A percentile compares a stretch with the other conserved stretches of the same genome.
These are phyloP conservation scores for Xanthostigma xanthostigma DNA, from an alignment of 2,888 invertebrate genomes.

Conservation along the genomic window DNA sequence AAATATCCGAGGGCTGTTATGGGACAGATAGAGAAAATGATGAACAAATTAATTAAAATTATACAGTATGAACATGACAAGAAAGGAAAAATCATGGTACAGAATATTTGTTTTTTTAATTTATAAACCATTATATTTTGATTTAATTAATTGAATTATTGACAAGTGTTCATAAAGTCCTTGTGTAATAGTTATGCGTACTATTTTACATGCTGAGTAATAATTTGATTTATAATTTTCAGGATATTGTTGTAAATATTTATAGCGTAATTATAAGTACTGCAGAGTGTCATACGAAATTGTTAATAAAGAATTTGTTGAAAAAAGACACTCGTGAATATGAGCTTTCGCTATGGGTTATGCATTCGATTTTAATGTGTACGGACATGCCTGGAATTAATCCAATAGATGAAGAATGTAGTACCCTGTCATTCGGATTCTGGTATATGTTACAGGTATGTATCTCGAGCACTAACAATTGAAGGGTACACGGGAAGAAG, in stretches of 20 bases:
- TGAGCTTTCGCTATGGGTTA: constrained; percentile 41
- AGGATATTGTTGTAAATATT: constrained; percentile 55
- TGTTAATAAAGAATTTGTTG: constrained; percentile 35
- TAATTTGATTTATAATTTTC: constrained; percentile 14
- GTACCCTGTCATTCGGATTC: constrained; percentile 73
- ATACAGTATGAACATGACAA: constrained; percentile 31
- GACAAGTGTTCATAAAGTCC: too few relatives aligned
- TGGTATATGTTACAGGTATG: constrained; percentile 82
- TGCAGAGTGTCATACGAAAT: constrained; percentile 52
- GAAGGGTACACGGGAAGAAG: too few relatives aligned
- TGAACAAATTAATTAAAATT: constrained; percentile 39
- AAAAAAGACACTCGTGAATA: constrained; percentile 33
- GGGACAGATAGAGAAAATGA: constrained; percentile 40
- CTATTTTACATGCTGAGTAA: background rate
- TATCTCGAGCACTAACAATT: constrained; percentile 8
- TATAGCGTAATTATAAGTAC: constrained; percentile 53
- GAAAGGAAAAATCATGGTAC: constrained; percentile 25
- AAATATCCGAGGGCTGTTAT: constrained; percentile 41
- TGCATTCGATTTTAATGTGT: constrained; percentile 62
- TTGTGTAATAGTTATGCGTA: too few relatives aligned
- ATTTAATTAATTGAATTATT: too few relatives aligned
- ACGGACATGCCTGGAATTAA: constrained; percentile 71
- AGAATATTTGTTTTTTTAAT: too few relatives aligned
- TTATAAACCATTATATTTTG: too few relatives aligned
- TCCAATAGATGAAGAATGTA: constrained; percentile 76